Evolutionary conservation across 2,888 invertebrate species (phyloP), one percentile per base, ranked within the genome.

Genomic region (Epiblema foenella): DNA sequence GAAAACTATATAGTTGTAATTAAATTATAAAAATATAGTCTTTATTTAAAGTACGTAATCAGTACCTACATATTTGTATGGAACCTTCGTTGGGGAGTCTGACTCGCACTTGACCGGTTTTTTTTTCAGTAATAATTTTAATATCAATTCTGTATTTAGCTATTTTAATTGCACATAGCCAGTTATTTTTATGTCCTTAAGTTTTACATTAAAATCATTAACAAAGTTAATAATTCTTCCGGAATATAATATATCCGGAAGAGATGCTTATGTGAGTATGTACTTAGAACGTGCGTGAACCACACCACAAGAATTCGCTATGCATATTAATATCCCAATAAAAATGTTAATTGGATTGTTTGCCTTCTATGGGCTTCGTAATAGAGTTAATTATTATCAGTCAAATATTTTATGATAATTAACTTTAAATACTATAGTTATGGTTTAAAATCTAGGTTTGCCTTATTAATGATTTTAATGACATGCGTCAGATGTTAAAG

Each of bases 311-410:
- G 17, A 58, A 64, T 57, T 29, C 15, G 64, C 11, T 57, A 18
- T 49, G 24, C n/a, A 57, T 67, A 54, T 42, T 54, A n/a, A 64
- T 54, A 54, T 67, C 58, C 58, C 37, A 58, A 58, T 58, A 39
- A 46, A 57, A 46, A 67, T 37, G 57, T 18, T 67, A 67, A 67
- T 67, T 58, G 37, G 15, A 58, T 69, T 58, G 51, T 64, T 58
- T 57, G 37, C 56, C 37, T 17, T 69, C 57, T 58, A 69, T 37
- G 20, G 46, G 18, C 49, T 46, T 20, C 63, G 46, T 56, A 69
- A 49, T 56, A 63, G 17, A 54, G 39, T 69, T 56, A 62, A 68
- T 51, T 49, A 63, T 20, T 52, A 33, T 18, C 62, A 17, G 18
- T 7, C 49, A 52, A 15, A 17, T 7, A 37, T 56, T 11, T 29